These are phyloP conservation scores for Brachionus rubens DNA, from an alignment of 1,140 invertebrate genomes.

Conservation along the genomic window DNA sequence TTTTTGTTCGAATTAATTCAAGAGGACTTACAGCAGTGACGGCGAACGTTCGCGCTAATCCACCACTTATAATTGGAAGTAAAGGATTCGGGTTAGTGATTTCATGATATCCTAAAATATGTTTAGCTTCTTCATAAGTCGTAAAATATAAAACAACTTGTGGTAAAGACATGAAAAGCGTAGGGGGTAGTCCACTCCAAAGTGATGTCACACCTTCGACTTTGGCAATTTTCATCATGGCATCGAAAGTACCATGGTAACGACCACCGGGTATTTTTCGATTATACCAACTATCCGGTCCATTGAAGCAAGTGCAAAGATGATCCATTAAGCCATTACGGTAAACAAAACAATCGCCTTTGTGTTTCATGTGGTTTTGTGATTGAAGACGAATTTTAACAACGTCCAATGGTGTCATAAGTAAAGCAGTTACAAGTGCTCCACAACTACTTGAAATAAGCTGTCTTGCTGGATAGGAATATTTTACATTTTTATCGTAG, in stretches of 20 bases:
- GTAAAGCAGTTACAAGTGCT: constrained; percentile 25
- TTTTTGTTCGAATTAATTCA: constrained; percentile 39
- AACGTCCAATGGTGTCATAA: constrained; percentile 42
- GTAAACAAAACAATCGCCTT: constrained; percentile 15
- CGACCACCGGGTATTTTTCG: constrained; percentile 38
- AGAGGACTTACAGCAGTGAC: constrained; percentile 14
- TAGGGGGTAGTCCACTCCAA: constrained; percentile 34
- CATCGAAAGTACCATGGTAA: constrained; percentile 29
- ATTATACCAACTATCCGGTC: constrained; percentile 40
- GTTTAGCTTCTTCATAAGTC: constrained; percentile 30
- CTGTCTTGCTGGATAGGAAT: background rate
- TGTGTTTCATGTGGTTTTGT: background rate
- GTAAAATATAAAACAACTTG: constrained; percentile 44
- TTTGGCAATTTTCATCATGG: constrained; percentile 36
- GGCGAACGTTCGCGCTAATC: constrained; percentile 20
- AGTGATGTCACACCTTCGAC: constrained; percentile 36
- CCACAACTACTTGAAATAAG: constrained; percentile 14
- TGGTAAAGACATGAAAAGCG: constrained; percentile 37
- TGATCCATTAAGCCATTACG: constrained; percentile 43
- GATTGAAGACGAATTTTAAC: constrained; percentile 45
- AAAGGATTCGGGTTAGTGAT: background rate
- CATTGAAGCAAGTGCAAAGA: constrained; percentile 41
- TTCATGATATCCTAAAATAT: background rate
- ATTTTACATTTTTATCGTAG: background rate
- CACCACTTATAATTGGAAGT: background rate